Evolutionary conservation across 2,113 vertebrate genomes (phyloP), one percentile per base, ranked within the genome.

Genomic region (Ptychochromis oligacanthus): DNA sequence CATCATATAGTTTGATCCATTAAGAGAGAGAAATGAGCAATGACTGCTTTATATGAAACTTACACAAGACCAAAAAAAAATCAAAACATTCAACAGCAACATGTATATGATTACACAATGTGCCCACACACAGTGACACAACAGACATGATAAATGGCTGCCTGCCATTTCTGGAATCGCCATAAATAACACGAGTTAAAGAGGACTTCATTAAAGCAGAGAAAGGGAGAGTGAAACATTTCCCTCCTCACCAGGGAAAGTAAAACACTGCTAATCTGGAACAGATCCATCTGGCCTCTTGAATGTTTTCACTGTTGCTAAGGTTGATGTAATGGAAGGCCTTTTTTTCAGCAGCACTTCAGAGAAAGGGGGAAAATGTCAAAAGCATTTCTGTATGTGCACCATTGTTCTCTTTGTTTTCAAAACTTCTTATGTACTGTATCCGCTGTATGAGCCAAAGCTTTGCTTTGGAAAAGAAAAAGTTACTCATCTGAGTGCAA

Each of bases 251-350:
- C 58, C 60, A 78, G 34, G 80, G 56, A 89, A 85, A 85, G 86
- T 65, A 77, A 90, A 92, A 91, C 84, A 79, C 67, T 83, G 14
- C 78, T 85, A 86, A 88, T 80, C 59, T 94, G 91, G 93, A 92
- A 87, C 55, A 75, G 74, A 84, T 87, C 89, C 87, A 84, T 81
- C 34, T 93, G 92, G 88, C 83, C 86, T 75, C 75, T 52, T 79
- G 79, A 38, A 88, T 95, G 91, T 95, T 95, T 95, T 93, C 80
- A 57, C 85, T 70, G 86, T 91, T 93, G 92, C 92, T 93, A 95
- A 80, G 90, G 92, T 87, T 95, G 95, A 96, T 91, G 94, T 95
- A 91, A 96, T 94, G 93, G 94, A 93, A 90, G 90, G 40, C 38
- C 36, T 12, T 64, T 90, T 81, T 89, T 90, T 79, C 83, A 84